Evolutionary conservation across 2,888 invertebrate genomes (phyloP).

Genomic region (Chloroclystis v-ata): DNA sequence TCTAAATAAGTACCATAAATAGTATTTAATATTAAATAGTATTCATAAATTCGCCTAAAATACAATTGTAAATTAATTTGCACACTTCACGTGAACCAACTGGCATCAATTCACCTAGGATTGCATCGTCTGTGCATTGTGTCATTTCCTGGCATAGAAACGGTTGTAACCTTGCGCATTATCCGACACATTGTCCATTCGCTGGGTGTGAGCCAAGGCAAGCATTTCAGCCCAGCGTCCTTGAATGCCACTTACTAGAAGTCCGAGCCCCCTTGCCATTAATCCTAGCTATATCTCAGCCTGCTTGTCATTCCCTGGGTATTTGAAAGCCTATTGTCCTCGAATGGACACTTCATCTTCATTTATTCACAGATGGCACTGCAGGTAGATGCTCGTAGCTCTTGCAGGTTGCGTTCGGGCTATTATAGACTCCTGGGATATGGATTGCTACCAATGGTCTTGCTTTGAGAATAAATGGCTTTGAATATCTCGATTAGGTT

Average conservation of each 20-base stretch:
- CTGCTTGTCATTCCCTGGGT: slow-evolving; percentile 18
- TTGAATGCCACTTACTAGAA: slow-evolving; percentile 11
- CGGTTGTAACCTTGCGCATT: slow-evolving; percentile 20
- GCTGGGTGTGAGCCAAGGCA: slow-evolving; percentile 26
- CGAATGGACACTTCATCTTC: slow-evolving; percentile 15
- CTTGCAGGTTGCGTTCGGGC: slow-evolving; percentile 9
- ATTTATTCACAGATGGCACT: slow-evolving; percentile 18
- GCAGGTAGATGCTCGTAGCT: slow-evolving; percentile 16
- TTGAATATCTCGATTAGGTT: not conserved
- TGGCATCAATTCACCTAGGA: slow-evolving; percentile 5
- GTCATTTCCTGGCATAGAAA: slow-evolving; percentile 16
- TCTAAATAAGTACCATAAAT: no score
- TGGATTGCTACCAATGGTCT: slow-evolving; percentile 5
- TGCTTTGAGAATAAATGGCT: slow-evolving; percentile 9
- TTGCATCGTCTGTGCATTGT: slow-evolving; percentile 5
- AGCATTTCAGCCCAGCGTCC: slow-evolving; percentile 21
- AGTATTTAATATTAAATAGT: no score
- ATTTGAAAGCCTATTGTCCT: slow-evolving; percentile 17
- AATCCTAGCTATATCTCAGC: slow-evolving; percentile 18
- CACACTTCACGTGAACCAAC: no score
- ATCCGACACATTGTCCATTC: slow-evolving; percentile 24
- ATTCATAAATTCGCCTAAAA: no score
- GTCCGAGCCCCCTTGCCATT: slow-evolving; percentile 18
- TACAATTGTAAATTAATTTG: no score
- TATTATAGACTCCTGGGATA: slow-evolving; percentile 5